phyloP scores from a whole-genome alignment of 1,140 invertebrate genomes.

The Semibalanus balanoides region DNA sequence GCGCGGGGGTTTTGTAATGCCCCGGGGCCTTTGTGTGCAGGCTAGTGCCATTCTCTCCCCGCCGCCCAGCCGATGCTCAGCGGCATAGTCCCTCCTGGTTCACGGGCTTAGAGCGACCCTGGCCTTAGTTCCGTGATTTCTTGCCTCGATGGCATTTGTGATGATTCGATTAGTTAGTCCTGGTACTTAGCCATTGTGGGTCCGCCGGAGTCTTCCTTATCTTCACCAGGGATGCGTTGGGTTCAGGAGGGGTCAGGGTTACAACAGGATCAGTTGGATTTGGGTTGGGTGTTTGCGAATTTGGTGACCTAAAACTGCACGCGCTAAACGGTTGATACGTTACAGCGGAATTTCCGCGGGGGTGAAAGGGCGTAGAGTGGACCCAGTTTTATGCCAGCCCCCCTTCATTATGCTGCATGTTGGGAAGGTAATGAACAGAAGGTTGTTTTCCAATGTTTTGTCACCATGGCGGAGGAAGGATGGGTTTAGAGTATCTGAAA shows the following conservation, averaged over 20 bases:
- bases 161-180: too few relatives aligned
- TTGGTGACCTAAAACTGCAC: background rate
- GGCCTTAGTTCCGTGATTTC: too few relatives aligned
- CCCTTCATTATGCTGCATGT: background rate
- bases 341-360: background rate
- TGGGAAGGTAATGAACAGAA: background rate
- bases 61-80: too few relatives aligned
- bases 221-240: background rate
- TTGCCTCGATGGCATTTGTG: too few relatives aligned
- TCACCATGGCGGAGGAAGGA: background rate
- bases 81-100: too few relatives aligned
- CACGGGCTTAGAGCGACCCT: too few relatives aligned
- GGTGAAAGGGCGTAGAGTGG: too few relatives aligned
- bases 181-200: too few relatives aligned
- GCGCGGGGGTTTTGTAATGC: too few relatives aligned
- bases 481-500: background rate
- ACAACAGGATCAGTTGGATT: background rate
- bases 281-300: background rate
- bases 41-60: too few relatives aligned
- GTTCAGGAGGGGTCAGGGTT: background rate
- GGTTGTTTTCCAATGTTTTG: background rate
- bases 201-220: too few relatives aligned
- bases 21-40: too few relatives aligned
- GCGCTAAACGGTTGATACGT: background rate
- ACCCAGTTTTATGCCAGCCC: background rate